Percentiles rank a stretch among this genome's conserved stretches.
These are phyloP conservation scores for Synergus japonicus DNA, from an alignment of 2,888 invertebrate genomes.

Conservation along the genomic window DNA sequence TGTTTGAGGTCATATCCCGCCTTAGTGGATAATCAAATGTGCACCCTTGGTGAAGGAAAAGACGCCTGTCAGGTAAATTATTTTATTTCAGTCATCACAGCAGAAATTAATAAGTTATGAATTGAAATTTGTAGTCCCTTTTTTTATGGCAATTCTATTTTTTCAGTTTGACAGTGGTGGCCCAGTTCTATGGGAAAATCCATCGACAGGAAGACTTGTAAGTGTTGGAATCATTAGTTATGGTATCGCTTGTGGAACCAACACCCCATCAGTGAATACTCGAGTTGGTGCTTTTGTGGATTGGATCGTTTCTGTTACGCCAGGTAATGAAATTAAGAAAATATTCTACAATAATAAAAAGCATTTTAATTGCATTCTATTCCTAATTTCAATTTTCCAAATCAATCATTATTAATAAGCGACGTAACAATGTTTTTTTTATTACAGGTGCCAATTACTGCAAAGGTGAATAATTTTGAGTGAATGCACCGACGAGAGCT, in stretches of 20 bases:
- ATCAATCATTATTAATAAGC: neutral
- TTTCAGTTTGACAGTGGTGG: conserved; percentile 79
- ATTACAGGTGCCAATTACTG: conserved; percentile 59
- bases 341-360: neutral
- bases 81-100: too few relatives aligned
- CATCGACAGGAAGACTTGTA: conserved; percentile 61
- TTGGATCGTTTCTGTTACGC: conserved; percentile 79
- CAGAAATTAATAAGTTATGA: conserved; percentile 14
- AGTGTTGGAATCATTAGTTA: conserved; percentile 80
- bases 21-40: conserved; percentile 72
- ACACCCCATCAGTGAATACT: conserved; percentile 79
- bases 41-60: conserved; percentile 78
- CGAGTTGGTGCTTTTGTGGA: conserved; percentile 79
- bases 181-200: conserved; percentile 80
- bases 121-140: too few relatives aligned
- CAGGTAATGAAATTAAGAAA: conserved; percentile 52
- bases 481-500: neutral
- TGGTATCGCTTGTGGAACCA: conserved; percentile 80
- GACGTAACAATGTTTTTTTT: conserved; percentile 23
- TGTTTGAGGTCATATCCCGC: conserved; percentile 73
- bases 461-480: conserved; percentile 52
- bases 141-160: neutral
- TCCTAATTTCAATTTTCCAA: neutral
- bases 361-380: neutral
- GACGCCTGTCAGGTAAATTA: conserved; percentile 81